These are phyloP conservation scores for Ivindomyrus marchei DNA, from an alignment of 2,113 vertebrate genomes.

Conservation along the genomic window DNA sequence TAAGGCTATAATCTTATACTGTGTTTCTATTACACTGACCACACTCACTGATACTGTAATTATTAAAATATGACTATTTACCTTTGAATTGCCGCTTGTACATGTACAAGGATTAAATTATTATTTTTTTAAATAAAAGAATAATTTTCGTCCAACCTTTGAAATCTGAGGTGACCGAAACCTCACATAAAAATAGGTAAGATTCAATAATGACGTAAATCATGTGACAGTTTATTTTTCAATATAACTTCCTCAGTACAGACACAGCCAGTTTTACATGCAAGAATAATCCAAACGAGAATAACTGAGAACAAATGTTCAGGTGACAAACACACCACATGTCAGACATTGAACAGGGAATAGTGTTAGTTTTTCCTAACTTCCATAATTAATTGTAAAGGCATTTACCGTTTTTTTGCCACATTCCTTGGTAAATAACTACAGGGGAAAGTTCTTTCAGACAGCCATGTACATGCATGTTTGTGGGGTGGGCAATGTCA, in stretches of 20 bases:
- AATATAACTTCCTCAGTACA: constrained; percentile 27
- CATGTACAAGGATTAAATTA: not conserved
- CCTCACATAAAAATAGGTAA: not conserved
- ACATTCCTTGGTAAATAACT: not conserved
- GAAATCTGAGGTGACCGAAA: not conserved
- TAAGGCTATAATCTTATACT: not conserved
- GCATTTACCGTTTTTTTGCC: not conserved
- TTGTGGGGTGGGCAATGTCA: not conserved
- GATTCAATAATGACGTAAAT: not conserved
- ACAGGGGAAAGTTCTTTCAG: not conserved
- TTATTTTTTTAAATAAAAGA: not conserved
- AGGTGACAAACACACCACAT: not conserved
- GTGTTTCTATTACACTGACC: not conserved
- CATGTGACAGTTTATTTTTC: constrained; percentile 14
- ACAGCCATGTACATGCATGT: not conserved
- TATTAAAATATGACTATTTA: not conserved
- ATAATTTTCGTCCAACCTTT: not conserved
- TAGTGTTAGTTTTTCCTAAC: not conserved
- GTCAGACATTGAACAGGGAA: not conserved
- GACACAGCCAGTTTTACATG: constrained; percentile 27
- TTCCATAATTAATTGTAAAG: not conserved
- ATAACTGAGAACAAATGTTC: constrained; percentile 17
- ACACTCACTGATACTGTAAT: not conserved
- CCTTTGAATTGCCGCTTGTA: not conserved
- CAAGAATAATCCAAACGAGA: constrained; percentile 14